Conservation (phyloP, 2,113 vertebrate species). For the Arvicanthis niloticus region DNA sequence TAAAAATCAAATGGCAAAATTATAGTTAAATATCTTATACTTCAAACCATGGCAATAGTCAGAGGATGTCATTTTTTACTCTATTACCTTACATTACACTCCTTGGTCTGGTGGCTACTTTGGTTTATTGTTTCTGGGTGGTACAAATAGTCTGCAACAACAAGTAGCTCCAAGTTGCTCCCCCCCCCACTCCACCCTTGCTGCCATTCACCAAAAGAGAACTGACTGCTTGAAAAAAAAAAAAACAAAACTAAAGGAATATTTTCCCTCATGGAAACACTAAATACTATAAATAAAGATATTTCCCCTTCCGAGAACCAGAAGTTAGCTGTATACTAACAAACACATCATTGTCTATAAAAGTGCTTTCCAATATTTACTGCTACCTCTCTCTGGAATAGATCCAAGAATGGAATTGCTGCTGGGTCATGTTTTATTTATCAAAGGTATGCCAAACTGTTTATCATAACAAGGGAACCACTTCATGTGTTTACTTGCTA, state of each 20-base stretch:
- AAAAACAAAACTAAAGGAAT: background rate
- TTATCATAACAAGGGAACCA: background rate
- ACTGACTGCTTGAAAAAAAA: background rate
- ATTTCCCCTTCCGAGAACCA: background rate
- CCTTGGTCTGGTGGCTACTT: background rate
- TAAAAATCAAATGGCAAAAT: conserved; percentile 14
- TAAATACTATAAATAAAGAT: background rate
- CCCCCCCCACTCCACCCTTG: background rate
- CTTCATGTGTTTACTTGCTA: conserved; percentile 18
- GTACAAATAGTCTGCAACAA: background rate
- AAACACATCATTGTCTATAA: background rate
- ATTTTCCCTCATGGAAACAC: background rate
- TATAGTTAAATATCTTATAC: conserved; percentile 1
- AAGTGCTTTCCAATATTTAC: background rate
- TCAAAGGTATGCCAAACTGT: conserved; percentile 2
- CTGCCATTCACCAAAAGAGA: background rate
- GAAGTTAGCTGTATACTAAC: background rate
- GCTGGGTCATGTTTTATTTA: conserved; percentile 17
- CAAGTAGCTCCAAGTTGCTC: background rate
- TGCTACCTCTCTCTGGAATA: conserved; percentile 17
- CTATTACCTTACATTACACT: background rate
- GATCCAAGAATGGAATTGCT: background rate
- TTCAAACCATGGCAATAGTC: conserved; percentile 4
- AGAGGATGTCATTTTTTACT: conserved; percentile 19
- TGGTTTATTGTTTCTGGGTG: background rate